phyloP scores from a whole-genome alignment of 2,797 vertebrate genomes.

The Bothrops alternatus region DNA sequence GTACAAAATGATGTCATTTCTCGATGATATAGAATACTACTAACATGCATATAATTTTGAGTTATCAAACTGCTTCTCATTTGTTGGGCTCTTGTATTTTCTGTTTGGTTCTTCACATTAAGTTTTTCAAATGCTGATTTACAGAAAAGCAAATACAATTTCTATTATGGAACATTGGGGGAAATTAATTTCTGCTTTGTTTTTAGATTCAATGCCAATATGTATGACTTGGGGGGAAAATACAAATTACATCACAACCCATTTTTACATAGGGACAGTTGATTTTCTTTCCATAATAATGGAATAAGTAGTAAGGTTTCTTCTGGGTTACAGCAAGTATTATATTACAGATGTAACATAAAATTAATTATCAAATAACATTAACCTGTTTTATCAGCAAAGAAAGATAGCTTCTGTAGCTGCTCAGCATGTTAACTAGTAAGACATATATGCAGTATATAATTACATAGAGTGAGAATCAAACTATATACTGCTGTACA shows the following conservation, averaged over 20 bases:
- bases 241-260: background rate
- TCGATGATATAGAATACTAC: background rate
- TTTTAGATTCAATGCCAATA: background rate
- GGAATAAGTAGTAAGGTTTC: background rate
- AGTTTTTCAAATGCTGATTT: background rate
- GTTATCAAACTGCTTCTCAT: background rate
- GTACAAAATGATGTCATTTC: background rate
- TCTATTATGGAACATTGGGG: background rate
- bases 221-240: slow-evolving; percentile 3
- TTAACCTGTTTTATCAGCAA: background rate
- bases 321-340: background rate
- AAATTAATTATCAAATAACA: background rate
- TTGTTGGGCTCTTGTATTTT: background rate
- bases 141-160: background rate
- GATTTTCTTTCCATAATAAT: background rate
- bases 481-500: background rate
- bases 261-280: background rate
- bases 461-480: background rate
- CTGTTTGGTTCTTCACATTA: background rate
- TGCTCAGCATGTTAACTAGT: background rate
- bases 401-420: background rate
- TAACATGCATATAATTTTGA: background rate
- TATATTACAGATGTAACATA: background rate
- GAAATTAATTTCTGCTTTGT: background rate
- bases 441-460: accelerated